Conservation (phyloP, 2,888 invertebrate genomes). For the Spilosoma lubricipeda region DNA sequence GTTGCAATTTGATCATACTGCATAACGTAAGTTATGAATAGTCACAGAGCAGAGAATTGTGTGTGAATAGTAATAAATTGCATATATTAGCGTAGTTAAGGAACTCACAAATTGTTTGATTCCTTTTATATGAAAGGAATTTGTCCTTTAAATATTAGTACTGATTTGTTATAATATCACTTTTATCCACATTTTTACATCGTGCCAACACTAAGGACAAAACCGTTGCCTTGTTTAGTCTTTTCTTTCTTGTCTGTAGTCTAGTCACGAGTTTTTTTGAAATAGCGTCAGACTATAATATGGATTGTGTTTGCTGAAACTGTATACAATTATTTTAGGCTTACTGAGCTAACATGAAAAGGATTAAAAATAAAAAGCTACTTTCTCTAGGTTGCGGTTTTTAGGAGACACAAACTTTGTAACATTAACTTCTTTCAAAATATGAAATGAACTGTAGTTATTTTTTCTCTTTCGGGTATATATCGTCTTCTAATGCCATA, state of each 20-base stretch:
- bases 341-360: conserved; percentile 19
- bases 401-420: conserved; percentile 8
- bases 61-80: background rate
- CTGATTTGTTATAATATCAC: too few relatives aligned
- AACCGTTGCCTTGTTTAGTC: too few relatives aligned
- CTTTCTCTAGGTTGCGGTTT: conserved; percentile 18
- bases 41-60: too few relatives aligned
- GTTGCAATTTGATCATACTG: too few relatives aligned
- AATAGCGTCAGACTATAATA: background rate
- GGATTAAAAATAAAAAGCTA: conserved; percentile 1
- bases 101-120: background rate
- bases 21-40: background rate
- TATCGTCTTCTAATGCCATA: conserved; percentile 30
- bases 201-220: background rate
- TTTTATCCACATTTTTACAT: conserved; percentile 14
- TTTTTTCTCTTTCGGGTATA: conserved; percentile 10
- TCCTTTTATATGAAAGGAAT: background rate
- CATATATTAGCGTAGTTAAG: background rate
- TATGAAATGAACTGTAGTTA: conserved; percentile 1
- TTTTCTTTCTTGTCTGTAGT: conserved; percentile 38
- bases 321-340: conserved; percentile 22
- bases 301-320: conserved; percentile 29
- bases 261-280: conserved; percentile 22
- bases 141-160: background rate
- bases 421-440: conserved; percentile 14